Evolutionary conservation across 2,113 vertebrate genomes (phyloP), one percentile per base, ranked within the genome.

Genomic region (Apodemus sylvaticus): DNA sequence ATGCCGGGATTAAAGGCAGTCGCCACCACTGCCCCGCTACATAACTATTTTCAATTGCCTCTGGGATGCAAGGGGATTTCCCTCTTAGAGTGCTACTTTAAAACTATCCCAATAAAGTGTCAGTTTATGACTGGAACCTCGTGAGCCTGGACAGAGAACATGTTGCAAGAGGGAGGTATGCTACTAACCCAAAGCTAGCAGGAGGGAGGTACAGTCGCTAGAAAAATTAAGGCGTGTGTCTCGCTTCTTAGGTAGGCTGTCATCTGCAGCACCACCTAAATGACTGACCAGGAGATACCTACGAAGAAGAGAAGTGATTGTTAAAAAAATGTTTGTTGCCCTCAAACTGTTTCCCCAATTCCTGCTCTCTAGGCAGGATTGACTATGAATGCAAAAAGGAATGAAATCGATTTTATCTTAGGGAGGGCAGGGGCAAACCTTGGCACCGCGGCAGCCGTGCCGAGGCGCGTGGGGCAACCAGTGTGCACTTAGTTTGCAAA

Each of bases 71-170:
- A 74, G 26, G 66, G 53, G 39, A 22, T 71, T 68, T 20, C 86
- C 31, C 42, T 16, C 79, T 94, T 96, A 79, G 51, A 93, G 19
- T 70, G 89, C 66, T 79, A 85, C 53, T 89, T 94, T 94, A 36
- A 93, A 87, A 96, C 79, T 64, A 73, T 36, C 81, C 88, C 93
- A 98, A 98, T 97, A 98, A 98, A 98, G 36, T 53, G 66, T 55
- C 62, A 90, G 24, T 93, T 97, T 73, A 60, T 91, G 71, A 81
- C n/a, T 86, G 70, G 64, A 66, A 86, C 86, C 42, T 92, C 34
- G 62, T 77, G 90, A 86, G 68, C 24, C 34, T 66, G 78, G 36
- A 34, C 53, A 90, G 7, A 58, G 86, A 90, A 60, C 31, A 42
- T 81, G 48, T 58, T 88, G 71, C 66, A 74, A 11, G 86, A 58